Conservation (phyloP, 2,797 vertebrate genomes). For the Diplodus sargus region DNA sequence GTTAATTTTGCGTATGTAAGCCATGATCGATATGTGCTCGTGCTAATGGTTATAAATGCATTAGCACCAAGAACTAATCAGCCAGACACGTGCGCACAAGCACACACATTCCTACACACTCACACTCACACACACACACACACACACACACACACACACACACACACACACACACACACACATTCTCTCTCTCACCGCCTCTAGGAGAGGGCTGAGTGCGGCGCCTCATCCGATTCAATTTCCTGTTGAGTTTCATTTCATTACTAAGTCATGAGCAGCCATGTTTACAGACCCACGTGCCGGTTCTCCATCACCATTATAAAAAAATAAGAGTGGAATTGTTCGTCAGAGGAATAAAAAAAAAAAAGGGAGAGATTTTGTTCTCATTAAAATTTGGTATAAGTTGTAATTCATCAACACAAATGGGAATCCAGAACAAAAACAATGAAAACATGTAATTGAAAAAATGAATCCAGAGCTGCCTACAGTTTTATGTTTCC, state of each 20-base stretch:
- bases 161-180: slow-evolving; percentile 25
- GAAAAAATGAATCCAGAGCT: not conserved
- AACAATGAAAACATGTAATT: slow-evolving; percentile 5
- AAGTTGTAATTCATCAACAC: slow-evolving; percentile 26
- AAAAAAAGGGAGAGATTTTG: slow-evolving; percentile 3
- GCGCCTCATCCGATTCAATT: slow-evolving; percentile 72
- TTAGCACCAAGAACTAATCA: slow-evolving; percentile 68
- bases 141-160: slow-evolving; percentile 21
- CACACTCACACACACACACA: slow-evolving; percentile 23
- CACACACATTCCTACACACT: slow-evolving; percentile 19
- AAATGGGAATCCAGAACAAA: slow-evolving; percentile 8
- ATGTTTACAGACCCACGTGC: slow-evolving; percentile 58
- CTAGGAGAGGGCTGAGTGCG: slow-evolving; percentile 58
- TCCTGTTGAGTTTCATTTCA: slow-evolving; percentile 71
- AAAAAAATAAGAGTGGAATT: slow-evolving; percentile 1
- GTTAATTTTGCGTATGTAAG: slow-evolving; percentile 74
- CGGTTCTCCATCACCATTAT: slow-evolving; percentile 19
- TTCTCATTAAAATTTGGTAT: slow-evolving; percentile 29
- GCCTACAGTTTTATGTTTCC: not conserved
- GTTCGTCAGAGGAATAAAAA: slow-evolving; percentile 33
- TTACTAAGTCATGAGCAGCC: slow-evolving; percentile 73
- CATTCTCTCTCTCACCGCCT: not conserved
- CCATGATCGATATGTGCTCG: slow-evolving; percentile 76
- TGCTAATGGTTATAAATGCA: slow-evolving; percentile 82
- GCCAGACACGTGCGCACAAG: slow-evolving; percentile 18